A percentile compares a stretch with the other conserved stretches of the same genome.
These are phyloP conservation scores for Drosophila prostipennis DNA, from an alignment of 2,888 invertebrate genomes.

Conservation along the genomic window DNA sequence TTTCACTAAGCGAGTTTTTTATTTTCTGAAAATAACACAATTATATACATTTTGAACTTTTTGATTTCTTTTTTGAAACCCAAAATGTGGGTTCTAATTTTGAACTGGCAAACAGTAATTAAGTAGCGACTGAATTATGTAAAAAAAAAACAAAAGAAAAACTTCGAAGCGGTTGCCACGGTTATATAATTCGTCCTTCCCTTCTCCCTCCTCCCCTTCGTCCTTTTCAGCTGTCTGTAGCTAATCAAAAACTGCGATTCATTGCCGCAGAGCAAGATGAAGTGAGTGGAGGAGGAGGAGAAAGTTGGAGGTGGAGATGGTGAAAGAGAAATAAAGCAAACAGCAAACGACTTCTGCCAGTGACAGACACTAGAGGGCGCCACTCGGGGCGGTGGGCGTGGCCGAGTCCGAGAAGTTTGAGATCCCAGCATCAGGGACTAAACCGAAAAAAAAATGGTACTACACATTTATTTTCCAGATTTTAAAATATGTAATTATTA, in stretches of 20 bases:
- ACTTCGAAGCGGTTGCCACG: conserved; percentile 31
- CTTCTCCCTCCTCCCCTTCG: not conserved
- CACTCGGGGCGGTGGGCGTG: conserved; percentile 35
- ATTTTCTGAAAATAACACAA: too few species aligned
- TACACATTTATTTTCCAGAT: not conserved
- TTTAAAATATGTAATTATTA: too few species aligned
- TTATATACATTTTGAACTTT: not conserved
- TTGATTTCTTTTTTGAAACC: not conserved
- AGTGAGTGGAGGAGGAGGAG: not conserved
- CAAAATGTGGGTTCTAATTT: conserved; percentile 57
- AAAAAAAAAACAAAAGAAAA: conserved; percentile 12
- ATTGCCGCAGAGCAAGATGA: conserved; percentile 47
- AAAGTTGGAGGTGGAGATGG: not conserved
- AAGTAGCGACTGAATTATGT: conserved; percentile 57
- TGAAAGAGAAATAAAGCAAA: conserved; percentile 39
- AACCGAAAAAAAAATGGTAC: not conserved
- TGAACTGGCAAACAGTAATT: conserved; percentile 56
- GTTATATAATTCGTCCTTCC: conserved; percentile 24
- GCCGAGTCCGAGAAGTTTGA: conserved; percentile 14
- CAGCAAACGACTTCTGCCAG: conserved; percentile 50
- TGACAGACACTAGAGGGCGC: conserved; percentile 44
- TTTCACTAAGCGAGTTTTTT: not conserved
- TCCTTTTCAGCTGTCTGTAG: conserved; percentile 45
- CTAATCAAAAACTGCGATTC: conserved; percentile 77
- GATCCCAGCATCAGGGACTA: conserved; percentile 5